A percentile compares a stretch with the other conserved stretches of the same genome.
phyloP scores from a whole-genome alignment of 2,888 invertebrate species.

The Anthophora plumipes region DNA sequence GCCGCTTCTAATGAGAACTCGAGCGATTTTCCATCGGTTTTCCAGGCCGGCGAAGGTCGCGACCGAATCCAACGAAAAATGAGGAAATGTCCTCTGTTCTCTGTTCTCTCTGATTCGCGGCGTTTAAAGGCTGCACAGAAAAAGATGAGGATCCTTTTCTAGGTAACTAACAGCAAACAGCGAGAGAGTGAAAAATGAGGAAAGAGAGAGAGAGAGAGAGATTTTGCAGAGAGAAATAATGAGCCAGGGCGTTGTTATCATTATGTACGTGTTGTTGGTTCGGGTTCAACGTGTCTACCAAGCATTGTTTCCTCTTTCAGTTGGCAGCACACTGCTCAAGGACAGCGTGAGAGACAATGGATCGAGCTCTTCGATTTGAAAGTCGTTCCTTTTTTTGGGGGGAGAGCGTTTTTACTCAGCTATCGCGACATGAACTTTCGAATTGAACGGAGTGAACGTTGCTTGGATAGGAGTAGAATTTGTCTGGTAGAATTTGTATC shows the following conservation, averaged over 20 bases:
- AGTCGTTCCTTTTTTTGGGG: constrained; percentile 7
- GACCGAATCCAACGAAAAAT: constrained; percentile 73
- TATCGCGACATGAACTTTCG: not conserved
- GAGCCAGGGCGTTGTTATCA: constrained; percentile 49
- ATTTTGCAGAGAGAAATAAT: constrained; percentile 42
- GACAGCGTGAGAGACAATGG: constrained; percentile 49
- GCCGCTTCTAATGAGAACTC: constrained; percentile 80
- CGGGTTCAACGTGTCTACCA: constrained; percentile 58
- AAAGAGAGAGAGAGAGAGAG: too few species aligned
- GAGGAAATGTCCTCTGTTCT: constrained; percentile 61
- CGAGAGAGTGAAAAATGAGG: not conserved
- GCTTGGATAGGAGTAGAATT: too few species aligned
- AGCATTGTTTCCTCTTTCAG: constrained; percentile 51
- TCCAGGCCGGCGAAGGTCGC: constrained; percentile 75
- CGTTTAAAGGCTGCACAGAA: constrained; percentile 2
- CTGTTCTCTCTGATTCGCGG: not conserved
- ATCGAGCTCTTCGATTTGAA: constrained; percentile 42
- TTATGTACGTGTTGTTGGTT: constrained; percentile 44
- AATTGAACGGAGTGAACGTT: not conserved
- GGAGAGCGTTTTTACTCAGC: too few species aligned
- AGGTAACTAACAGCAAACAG: not conserved
- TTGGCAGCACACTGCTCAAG: constrained; percentile 38
- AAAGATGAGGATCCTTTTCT: constrained; percentile 1
- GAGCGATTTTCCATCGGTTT: constrained; percentile 80
- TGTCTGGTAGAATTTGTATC: too few species aligned